These are phyloP conservation scores for Tryphoninae sp. DNA, from an alignment of 2,888 invertebrate genomes.

Conservation along the genomic window DNA sequence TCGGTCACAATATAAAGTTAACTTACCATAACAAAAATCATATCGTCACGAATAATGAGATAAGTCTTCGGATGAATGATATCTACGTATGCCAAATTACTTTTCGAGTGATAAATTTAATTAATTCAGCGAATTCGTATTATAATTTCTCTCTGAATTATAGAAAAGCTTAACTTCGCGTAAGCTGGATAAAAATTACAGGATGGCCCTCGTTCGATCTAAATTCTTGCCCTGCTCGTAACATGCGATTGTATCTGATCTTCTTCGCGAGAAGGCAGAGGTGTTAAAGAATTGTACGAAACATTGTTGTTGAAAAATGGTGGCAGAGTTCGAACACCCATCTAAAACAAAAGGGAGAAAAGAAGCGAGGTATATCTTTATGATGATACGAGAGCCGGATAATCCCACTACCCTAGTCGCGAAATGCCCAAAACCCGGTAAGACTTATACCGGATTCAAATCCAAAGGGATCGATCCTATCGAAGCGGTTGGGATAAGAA, in stretches of 20 bases:
- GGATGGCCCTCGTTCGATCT: not conserved
- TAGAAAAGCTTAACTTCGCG: not conserved
- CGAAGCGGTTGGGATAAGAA: constrained; percentile 6
- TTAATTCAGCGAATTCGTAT: not conserved
- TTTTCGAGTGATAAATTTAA: not conserved
- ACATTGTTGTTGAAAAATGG: constrained; percentile 47
- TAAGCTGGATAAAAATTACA: not conserved
- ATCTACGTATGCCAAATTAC: too few species aligned
- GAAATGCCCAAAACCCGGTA: constrained; percentile 19
- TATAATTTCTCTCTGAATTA: not conserved
- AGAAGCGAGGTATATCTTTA: constrained; percentile 62
- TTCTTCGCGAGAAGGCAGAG: not conserved
- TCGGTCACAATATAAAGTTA: too few species aligned
- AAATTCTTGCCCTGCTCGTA: constrained; percentile 12
- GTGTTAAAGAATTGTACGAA: constrained; percentile 59
- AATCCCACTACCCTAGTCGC: constrained; percentile 59
- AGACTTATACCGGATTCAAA: constrained; percentile 41
- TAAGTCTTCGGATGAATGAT: too few species aligned
- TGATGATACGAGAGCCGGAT: constrained; percentile 67
- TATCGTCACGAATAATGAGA: too few species aligned
- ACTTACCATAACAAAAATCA: too few species aligned
- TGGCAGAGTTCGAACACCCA: constrained; percentile 11
- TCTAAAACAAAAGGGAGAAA: not conserved
- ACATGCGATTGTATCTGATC: constrained; percentile 37
- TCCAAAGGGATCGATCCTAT: constrained; percentile 30